A percentile compares a stretch with the other conserved stretches of the same genome.
Evolutionary conservation across 2,113 vertebrate species (phyloP).

Genomic region (Xiphophorus maculatus): DNA sequence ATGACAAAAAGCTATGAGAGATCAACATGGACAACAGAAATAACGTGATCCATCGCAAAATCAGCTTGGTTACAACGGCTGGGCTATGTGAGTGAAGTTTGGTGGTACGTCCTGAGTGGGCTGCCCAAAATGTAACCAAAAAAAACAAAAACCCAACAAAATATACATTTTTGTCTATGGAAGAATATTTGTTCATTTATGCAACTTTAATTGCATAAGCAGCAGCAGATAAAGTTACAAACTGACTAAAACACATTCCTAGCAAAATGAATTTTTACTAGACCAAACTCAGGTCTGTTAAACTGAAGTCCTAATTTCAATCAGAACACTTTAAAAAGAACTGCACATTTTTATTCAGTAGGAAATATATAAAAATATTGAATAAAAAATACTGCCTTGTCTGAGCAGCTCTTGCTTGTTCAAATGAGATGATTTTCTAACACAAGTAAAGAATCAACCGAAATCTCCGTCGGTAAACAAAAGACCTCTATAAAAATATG

Average conservation of each 20-base stretch:
- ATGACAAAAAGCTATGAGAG: constrained; percentile 40
- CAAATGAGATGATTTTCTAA: constrained; percentile 20
- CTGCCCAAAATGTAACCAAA: constrained; percentile 13
- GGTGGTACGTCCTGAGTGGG: constrained; percentile 68
- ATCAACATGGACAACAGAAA: constrained; percentile 51
- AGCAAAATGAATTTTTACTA: not conserved
- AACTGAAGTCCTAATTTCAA: too few relatives aligned
- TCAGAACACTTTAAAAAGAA: not conserved
- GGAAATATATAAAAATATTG: not conserved
- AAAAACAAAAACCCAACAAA: too few relatives aligned
- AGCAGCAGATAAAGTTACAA: not conserved
- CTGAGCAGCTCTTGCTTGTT: constrained; percentile 6
- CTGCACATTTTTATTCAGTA: constrained; percentile 16
- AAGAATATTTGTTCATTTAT: not conserved
- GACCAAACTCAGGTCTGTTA: too few relatives aligned
- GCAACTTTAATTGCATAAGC: not conserved
- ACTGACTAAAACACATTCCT: not conserved
- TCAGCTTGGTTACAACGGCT: constrained; percentile 36
- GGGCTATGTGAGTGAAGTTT: constrained; percentile 34
- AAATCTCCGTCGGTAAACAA: constrained; percentile 14
- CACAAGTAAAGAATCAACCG: constrained; percentile 10
- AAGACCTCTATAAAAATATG: constrained; percentile 23
- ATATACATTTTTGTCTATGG: not conserved
- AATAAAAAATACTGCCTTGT: constrained; percentile 23
- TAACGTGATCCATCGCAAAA: constrained; percentile 28